A percentile compares a stretch with the other conserved stretches of the same genome.
Conservation (phyloP, 2,888 invertebrate species). For the Craniophora ligustri region DNA sequence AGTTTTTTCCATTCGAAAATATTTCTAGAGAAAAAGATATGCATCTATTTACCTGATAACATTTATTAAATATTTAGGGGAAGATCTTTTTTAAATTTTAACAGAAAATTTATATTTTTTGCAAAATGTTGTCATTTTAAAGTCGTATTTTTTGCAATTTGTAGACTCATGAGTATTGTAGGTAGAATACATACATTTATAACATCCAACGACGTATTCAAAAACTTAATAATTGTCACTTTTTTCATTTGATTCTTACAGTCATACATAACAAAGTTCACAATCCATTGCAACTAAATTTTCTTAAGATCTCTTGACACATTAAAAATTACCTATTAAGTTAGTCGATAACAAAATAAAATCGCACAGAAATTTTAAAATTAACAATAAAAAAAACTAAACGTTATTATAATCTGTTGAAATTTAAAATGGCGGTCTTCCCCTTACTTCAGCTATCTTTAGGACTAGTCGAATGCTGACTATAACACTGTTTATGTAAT, state of each 20-base stretch:
- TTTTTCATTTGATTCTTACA: too few relatives aligned
- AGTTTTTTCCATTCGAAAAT: conserved; percentile 82
- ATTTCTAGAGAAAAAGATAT: conserved; percentile 87
- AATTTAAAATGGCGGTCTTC: background rate
- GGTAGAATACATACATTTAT: background rate
- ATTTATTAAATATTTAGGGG: conserved; percentile 61
- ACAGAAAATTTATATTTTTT: background rate
- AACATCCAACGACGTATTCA: too few relatives aligned
- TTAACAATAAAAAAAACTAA: background rate
- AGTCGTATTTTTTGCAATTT: background rate
- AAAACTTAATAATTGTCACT: too few relatives aligned
- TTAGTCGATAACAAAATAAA: too few relatives aligned
- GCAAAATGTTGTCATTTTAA: background rate
- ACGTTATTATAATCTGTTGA: background rate
- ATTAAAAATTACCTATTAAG: too few relatives aligned
- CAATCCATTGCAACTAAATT: too few relatives aligned
- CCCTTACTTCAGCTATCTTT: conserved; percentile 75
- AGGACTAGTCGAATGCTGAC: conserved; percentile 70
- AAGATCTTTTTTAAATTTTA: background rate
- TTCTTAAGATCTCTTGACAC: too few relatives aligned
- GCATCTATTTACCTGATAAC: conserved; percentile 87
- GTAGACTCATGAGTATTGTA: background rate
- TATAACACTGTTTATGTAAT: conserved; percentile 77
- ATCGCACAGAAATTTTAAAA: too few relatives aligned
- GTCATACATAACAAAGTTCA: too few relatives aligned